A percentile compares a stretch with the other conserved stretches of the same genome.
Evolutionary conservation across 2,113 vertebrate genomes (phyloP).

Genomic region (Rhea americana): DNA sequence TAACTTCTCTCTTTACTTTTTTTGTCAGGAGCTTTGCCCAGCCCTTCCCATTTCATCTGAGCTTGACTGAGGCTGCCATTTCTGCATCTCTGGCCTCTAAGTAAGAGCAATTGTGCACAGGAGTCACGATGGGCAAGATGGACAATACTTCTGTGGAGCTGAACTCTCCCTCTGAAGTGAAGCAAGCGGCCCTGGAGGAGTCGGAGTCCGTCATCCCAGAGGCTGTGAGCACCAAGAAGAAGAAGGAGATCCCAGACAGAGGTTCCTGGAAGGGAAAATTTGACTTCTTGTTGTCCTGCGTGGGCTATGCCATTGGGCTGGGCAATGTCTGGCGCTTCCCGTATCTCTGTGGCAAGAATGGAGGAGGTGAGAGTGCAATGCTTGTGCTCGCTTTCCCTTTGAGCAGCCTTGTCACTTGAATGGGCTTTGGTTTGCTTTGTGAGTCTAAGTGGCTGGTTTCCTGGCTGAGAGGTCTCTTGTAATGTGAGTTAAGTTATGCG

Average conservation of each 20-base stretch:
- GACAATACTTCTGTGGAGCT: conserved; percentile 81
- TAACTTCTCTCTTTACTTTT: background rate
- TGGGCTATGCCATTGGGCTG: conserved; percentile 89
- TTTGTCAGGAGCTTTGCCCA: conserved; percentile 4
- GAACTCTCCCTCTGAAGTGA: conserved; percentile 80
- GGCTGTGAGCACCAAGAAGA: conserved; percentile 35
- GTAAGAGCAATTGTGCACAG: background rate
- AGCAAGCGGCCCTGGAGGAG: conserved; percentile 81
- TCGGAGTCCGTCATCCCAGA: conserved; percentile 2
- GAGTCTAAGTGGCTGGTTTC: background rate
- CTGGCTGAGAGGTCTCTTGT: background rate
- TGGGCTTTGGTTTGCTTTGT: background rate
- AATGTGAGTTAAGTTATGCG: background rate
- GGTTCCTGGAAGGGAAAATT: conserved; percentile 92
- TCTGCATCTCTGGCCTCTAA: background rate
- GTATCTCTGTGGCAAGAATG: conserved; percentile 92
- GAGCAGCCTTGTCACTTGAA: background rate
- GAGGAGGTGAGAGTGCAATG: conserved; percentile 81
- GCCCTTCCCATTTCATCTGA: fast-evolving
- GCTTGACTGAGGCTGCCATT: background rate
- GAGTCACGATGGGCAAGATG: conserved; percentile 82
- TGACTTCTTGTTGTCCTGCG: conserved; percentile 90
- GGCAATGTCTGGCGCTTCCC: conserved; percentile 94
- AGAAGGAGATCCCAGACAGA: conserved; percentile 78
- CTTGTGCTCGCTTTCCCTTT: background rate